Percentiles rank a stretch among this genome's conserved stretches.
Evolutionary conservation across 1,140 invertebrate genomes (phyloP).

Genomic region (Pogonognathellus flavescens): DNA sequence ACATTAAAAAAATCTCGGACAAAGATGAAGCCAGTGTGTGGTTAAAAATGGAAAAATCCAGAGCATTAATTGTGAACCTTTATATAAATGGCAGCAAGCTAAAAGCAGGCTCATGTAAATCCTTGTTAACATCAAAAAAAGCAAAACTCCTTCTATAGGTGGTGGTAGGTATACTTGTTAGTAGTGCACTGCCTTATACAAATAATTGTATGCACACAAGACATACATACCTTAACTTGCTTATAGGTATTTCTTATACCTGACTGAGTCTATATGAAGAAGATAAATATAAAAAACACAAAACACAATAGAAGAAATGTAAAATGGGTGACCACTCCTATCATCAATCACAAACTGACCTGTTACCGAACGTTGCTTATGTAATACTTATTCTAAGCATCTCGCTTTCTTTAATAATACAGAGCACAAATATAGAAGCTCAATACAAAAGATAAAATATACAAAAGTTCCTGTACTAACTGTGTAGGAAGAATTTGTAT

Average conservation of each 20-base stretch:
- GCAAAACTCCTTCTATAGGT: constrained; percentile 11
- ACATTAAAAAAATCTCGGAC: background rate
- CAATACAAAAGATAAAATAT: no score
- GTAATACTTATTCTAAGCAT: background rate
- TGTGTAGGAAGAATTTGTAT: background rate
- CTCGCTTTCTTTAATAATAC: background rate
- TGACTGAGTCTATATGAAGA: background rate
- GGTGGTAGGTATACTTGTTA: no score
- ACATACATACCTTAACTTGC: background rate
- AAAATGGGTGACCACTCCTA: constrained; percentile 58
- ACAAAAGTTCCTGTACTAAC: no score
- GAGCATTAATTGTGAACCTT: no score
- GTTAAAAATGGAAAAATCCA: no score
- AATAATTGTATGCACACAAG: background rate
- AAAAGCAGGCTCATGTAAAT: background rate
- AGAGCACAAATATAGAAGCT: background rate
- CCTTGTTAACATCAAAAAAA: constrained; percentile 30
- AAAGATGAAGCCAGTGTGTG: no score
- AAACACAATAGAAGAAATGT: constrained; percentile 5
- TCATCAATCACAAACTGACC: constrained; percentile 61
- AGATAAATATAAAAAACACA: no score
- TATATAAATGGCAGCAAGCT: no score
- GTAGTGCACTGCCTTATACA: no score
- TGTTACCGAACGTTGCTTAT: background rate
- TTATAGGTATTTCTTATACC: no score